phyloP scores from a whole-genome alignment of 2,888 invertebrate genomes.

The Timandra comae region DNA sequence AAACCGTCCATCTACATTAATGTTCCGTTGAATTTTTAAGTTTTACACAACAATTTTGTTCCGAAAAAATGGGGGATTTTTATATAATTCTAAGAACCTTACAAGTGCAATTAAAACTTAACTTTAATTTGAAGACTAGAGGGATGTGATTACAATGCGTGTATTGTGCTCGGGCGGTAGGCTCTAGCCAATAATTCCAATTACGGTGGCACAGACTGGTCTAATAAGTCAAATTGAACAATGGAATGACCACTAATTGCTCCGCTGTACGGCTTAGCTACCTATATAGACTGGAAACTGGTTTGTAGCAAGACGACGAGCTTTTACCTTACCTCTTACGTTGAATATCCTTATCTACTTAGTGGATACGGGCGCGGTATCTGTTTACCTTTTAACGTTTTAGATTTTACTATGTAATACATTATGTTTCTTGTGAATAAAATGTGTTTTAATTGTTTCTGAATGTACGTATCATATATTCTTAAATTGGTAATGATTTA shows the following conservation, averaged over 20 bases:
- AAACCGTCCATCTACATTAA: no score
- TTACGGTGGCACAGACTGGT: slow-evolving; percentile 41
- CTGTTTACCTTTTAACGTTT: no score
- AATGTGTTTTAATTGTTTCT: no score
- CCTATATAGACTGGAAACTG: not conserved
- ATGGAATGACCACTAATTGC: slow-evolving; percentile 55
- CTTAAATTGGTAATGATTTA: no score
- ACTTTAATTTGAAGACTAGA: slow-evolving; percentile 29
- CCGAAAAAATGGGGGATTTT: not conserved
- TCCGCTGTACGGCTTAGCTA: slow-evolving; percentile 27
- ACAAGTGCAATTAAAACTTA: no score
- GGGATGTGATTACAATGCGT: slow-evolving; percentile 28
- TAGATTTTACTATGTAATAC: no score
- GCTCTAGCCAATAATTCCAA: slow-evolving; percentile 52
- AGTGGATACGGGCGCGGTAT: no score
- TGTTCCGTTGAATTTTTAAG: no score
- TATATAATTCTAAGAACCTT: not conserved
- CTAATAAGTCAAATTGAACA: slow-evolving; percentile 69
- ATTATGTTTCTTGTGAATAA: no score
- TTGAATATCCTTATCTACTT: no score
- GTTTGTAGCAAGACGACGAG: slow-evolving; percentile 1
- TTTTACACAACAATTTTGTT: not conserved
- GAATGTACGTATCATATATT: no score
- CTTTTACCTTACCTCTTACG: slow-evolving; percentile 6
- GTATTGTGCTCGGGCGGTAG: slow-evolving; percentile 21